These are phyloP conservation scores for Timema podura DNA, from an alignment of 2,888 invertebrate genomes.

Conservation along the genomic window DNA sequence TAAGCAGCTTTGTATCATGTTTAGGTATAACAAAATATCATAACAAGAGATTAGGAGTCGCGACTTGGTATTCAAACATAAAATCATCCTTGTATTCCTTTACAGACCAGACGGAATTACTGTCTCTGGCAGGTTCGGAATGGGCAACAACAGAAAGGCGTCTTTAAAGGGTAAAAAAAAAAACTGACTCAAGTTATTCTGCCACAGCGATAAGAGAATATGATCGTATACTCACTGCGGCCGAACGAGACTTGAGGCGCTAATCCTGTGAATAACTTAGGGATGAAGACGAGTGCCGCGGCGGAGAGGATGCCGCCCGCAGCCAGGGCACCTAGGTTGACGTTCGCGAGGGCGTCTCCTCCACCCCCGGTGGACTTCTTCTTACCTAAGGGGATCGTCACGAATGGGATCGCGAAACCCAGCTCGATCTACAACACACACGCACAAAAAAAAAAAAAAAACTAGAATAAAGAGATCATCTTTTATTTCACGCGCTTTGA, in stretches of 20 bases:
- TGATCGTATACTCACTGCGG: conserved; percentile 22
- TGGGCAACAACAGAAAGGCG: too few species aligned
- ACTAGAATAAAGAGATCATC: not conserved
- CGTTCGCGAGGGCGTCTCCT: conserved; percentile 49
- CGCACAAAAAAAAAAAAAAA: not conserved
- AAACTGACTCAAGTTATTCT: too few species aligned
- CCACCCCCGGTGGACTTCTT: conserved; percentile 41
- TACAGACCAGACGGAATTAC: too few species aligned
- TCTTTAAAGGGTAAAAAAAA: too few species aligned
- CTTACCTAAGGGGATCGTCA: conserved; percentile 60
- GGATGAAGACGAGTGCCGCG: conserved; percentile 53
- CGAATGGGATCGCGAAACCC: conserved; percentile 62
- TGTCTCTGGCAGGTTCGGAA: too few species aligned
- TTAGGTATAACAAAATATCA: too few species aligned
- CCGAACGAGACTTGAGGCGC: conserved; percentile 25
- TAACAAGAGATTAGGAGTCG: too few species aligned
- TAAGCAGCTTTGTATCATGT: too few species aligned
- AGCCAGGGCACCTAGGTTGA: conserved; percentile 58
- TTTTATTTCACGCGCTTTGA: too few species aligned
- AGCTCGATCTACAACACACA: conserved; percentile 56
- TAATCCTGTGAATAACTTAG: conserved; percentile 46
- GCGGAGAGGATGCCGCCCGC: conserved; percentile 57
- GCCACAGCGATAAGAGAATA: not conserved
- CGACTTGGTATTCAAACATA: too few species aligned
- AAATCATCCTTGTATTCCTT: too few species aligned